Base-by-base conservation (phyloP, 2,113 vertebrate species). In the Centropristis striata region DNA sequence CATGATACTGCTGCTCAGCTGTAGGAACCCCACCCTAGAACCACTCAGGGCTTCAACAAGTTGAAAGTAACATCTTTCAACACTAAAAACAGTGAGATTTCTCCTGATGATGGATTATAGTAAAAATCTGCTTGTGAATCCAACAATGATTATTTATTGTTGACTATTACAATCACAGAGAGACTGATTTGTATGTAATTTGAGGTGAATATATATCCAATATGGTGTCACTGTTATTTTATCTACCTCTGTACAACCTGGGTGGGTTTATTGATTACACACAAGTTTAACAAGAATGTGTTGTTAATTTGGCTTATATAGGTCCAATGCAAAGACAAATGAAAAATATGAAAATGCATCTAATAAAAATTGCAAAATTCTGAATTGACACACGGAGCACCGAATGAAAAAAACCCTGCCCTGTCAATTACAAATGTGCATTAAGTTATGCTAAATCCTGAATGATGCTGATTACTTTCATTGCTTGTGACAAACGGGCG, bases 401-500 rank as follows among this genome's bases (percentile, higher is more conserved):
- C 4, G 10, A n/a, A 7, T 5, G 32, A 4, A 8, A 23, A 1
- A 25, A 53, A 70, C 2, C n/a, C 11, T 5, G 8, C 8, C 6
- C 0, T 59, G 16, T 1, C 4, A 58, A 42, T 59, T 15, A 58
- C 18, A 69, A 32, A 20, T 13, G 42, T 25, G 53, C 21, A 11
- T 71, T 61, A 0, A 12, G 28, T 53, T 6, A 12, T 21, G 20
- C 12, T 39, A 21, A 20, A 20, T 25, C 27, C 55, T 72, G 37
- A 49, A 47, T 53, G 57, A 68, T 54, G 55, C 23, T 53, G 20
- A 53, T 46, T 27, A 57, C 55, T 58, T 75, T 66, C 28, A 58
- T 61, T 61, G 63, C 50, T 49, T 51, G 25, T 46, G 37, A 59
- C 8, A 44, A 27, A 14, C 14, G 36, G 36, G 42, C 28, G 20